phyloP scores from a whole-genome alignment of 2,113 vertebrate genomes.

The Pygoscelis antarcticus region DNA sequence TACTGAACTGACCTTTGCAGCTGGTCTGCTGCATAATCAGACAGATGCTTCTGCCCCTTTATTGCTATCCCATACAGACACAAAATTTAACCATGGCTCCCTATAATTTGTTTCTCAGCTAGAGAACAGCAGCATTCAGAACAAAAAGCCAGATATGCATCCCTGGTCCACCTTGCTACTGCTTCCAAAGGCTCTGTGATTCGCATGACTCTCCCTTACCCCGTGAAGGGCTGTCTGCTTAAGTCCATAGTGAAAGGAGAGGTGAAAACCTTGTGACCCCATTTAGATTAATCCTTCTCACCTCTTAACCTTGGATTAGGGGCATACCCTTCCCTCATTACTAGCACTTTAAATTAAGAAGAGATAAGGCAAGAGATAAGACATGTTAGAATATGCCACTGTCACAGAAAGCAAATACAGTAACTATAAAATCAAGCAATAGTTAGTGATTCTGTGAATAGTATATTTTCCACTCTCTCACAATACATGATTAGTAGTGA shows the following conservation, averaged over 20 bases:
- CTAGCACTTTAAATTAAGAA: conserved; percentile 48
- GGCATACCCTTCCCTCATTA: not conserved
- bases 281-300: conserved; percentile 25
- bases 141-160: not conserved
- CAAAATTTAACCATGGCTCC: not conserved
- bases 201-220: not conserved
- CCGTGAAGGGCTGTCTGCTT: not conserved
- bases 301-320: not conserved
- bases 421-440: conserved; percentile 46
- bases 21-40: not conserved
- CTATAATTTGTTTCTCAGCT: not conserved
- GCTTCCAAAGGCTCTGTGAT: not conserved
- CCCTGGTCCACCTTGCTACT: not conserved
- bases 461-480: conserved; percentile 52
- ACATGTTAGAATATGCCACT: conserved; percentile 3
- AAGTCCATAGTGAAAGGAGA: not conserved
- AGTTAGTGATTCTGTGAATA: conserved; percentile 45
- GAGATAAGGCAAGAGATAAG: conserved; percentile 25
- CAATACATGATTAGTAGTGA: conserved; percentile 67
- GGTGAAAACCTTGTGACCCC: not conserved
- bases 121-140: not conserved
- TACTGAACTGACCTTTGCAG: not conserved
- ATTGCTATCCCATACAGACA: not conserved
- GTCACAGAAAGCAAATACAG: not conserved
- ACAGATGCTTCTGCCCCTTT: not conserved